Conservation (phyloP, 2,888 invertebrate species). For the Caenorhabditis becei region DNA sequence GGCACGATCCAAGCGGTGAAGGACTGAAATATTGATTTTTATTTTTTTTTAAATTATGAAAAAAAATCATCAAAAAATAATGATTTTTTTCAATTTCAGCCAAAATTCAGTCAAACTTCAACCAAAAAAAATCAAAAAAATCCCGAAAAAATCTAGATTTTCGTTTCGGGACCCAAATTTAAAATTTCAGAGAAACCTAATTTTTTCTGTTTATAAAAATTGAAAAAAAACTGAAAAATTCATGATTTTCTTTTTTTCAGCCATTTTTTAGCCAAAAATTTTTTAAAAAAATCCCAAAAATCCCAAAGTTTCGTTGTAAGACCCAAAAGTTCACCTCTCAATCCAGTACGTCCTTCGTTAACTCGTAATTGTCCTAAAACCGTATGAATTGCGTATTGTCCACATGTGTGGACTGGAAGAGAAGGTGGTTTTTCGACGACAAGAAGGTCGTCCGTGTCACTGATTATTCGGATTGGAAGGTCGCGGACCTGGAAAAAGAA, state of each 20-base stretch:
- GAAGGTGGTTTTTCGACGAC: slow-evolving; percentile 86
- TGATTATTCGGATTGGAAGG: slow-evolving; percentile 93
- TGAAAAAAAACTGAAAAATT: too few relatives aligned
- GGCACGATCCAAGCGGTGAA: slow-evolving; percentile 87
- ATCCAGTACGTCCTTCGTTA: slow-evolving; percentile 87
- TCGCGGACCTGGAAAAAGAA: slow-evolving; percentile 87
- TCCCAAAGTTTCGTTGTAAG: too few relatives aligned
- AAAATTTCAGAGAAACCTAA: too few relatives aligned
- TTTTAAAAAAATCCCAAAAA: not conserved
- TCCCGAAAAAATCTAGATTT: too few relatives aligned
- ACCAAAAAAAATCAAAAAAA: too few relatives aligned
- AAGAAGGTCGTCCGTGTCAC: slow-evolving; percentile 98
- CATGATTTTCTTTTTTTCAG: too few relatives aligned
- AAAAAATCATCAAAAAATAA: too few relatives aligned
- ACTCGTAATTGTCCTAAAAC: slow-evolving; percentile 96
- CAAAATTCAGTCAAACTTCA: too few relatives aligned
- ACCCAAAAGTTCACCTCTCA: too few relatives aligned
- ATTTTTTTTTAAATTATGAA: not conserved
- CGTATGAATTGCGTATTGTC: slow-evolving; percentile 96
- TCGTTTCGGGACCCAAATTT: too few relatives aligned
- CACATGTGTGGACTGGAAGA: slow-evolving; percentile 89
- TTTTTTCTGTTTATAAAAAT: too few relatives aligned
- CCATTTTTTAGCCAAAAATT: not conserved
- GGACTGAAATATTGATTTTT: slow-evolving; percentile 67
- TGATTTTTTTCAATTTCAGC: too few relatives aligned